A percentile compares a stretch with the other conserved stretches of the same genome.
Conservation (phyloP, 2,888 invertebrate genomes). For the Trachelus stipa region DNA sequence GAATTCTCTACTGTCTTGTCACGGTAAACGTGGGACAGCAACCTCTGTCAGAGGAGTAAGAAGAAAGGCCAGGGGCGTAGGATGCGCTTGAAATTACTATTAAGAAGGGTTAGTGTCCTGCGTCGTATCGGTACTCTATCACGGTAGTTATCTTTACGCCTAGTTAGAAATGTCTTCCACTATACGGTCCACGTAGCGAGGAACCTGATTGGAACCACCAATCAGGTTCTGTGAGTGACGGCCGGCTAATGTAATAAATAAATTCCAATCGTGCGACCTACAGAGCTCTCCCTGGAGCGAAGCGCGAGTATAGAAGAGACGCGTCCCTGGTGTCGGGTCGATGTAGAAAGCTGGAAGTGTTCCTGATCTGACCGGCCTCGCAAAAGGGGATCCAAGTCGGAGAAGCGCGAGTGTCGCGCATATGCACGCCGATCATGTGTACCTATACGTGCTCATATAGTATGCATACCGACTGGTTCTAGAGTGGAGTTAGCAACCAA, state of each 20-base stretch:
- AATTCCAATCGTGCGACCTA: conserved; percentile 47
- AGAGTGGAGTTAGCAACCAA: not conserved
- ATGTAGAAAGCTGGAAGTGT: conserved; percentile 50
- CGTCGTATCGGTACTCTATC: conserved; percentile 5
- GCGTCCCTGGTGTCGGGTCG: conserved; percentile 10
- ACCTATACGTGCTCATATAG: not conserved
- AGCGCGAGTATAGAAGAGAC: not conserved
- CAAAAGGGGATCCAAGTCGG: conserved; percentile 22
- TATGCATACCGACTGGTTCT: not conserved
- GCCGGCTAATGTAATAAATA: conserved; percentile 57
- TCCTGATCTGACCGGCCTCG: conserved; percentile 44
- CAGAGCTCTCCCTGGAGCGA: conserved; percentile 3
- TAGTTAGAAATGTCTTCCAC: conserved; percentile 10
- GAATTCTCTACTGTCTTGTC: not conserved
- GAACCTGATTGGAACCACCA: conserved; percentile 47
- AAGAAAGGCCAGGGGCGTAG: not conserved
- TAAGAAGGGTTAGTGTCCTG: conserved; percentile 1
- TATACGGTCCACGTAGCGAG: conserved; percentile 25
- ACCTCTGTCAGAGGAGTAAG: not conserved
- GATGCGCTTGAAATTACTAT: not conserved
- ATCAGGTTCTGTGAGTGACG: conserved; percentile 54
- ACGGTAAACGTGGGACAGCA: not conserved
- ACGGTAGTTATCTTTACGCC: conserved; percentile 12
- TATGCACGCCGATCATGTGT: not conserved
- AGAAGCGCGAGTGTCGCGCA: conserved; percentile 16